These are phyloP conservation scores for Dysmachus trigonus DNA, from an alignment of 2,888 invertebrate species.

Conservation along the genomic window DNA sequence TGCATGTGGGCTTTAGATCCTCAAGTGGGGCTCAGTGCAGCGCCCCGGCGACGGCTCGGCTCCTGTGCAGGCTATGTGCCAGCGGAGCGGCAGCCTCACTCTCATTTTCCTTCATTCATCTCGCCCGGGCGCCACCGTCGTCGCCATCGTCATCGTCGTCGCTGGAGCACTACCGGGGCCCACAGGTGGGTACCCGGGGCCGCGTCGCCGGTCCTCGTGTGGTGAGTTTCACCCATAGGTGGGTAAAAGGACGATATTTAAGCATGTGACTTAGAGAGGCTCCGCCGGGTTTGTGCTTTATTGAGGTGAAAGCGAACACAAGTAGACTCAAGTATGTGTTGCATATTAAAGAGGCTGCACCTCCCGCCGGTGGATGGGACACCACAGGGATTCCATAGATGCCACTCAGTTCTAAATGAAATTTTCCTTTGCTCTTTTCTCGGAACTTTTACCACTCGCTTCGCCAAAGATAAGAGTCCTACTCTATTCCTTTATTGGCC, in stretches of 20 bases:
- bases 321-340: conserved; percentile 50
- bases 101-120: conserved; percentile 31
- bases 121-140: background rate
- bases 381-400: conserved; percentile 44
- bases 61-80: too few relatives aligned
- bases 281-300: background rate
- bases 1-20: conserved; percentile 21
- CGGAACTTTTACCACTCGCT: conserved; percentile 27
- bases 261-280: conserved; percentile 25
- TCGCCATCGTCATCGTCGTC: background rate
- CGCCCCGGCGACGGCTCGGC: too few relatives aligned
- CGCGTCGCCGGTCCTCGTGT: too few relatives aligned
- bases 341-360: conserved; percentile 47
- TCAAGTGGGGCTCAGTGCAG: conserved; percentile 17
- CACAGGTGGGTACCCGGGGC: conserved; percentile 23
- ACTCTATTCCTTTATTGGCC: conserved; percentile 46
- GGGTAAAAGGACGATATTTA: conserved; percentile 31
- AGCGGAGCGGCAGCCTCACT: conserved; percentile 1
- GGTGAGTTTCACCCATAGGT: background rate
- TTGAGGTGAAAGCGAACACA: conserved; percentile 46
- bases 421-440: conserved; percentile 51
- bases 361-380: conserved; percentile 20
- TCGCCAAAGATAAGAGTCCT: conserved; percentile 43
- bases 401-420: conserved; percentile 49
- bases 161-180: background rate